A percentile compares a stretch with the other conserved stretches of the same genome.
Conservation (phyloP, 2,797 vertebrate genomes). For the Buphagus erythrorhynchus region DNA sequence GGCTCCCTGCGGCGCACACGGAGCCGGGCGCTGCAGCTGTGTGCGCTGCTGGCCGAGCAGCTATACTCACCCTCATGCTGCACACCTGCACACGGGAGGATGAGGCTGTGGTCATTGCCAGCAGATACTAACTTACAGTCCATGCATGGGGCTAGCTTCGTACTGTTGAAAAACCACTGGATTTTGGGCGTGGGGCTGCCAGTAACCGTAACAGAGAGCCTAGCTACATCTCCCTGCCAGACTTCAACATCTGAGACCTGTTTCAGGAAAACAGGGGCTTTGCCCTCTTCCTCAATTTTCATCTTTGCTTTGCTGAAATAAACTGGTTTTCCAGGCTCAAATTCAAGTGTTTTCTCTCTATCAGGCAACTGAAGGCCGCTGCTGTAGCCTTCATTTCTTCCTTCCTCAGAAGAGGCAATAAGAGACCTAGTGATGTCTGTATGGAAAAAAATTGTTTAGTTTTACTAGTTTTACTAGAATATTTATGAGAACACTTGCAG, state of each 20-base stretch:
- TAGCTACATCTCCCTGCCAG: constrained; percentile 82
- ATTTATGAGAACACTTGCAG: background rate
- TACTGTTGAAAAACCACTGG: constrained; percentile 89
- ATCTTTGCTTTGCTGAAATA: constrained; percentile 83
- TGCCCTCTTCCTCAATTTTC: constrained; percentile 78
- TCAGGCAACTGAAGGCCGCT: constrained; percentile 83
- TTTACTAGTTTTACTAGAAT: constrained; percentile 67
- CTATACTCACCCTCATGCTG: constrained; percentile 89
- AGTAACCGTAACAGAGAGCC: constrained; percentile 83
- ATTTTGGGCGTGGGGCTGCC: constrained; percentile 88
- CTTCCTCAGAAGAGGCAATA: constrained; percentile 86
- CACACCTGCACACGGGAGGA: constrained; percentile 81
- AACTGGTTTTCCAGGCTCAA: constrained; percentile 87
- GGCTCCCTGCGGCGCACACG: fast-evolving
- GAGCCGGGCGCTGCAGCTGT: constrained; percentile 84
- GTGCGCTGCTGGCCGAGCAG: constrained; percentile 85
- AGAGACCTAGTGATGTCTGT: constrained; percentile 90
- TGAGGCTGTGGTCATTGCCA: constrained; percentile 84
- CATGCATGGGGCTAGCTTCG: constrained; percentile 76
- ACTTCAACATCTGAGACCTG: constrained; percentile 79
- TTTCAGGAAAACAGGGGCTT: constrained; percentile 84
- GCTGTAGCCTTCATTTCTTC: constrained; percentile 86
- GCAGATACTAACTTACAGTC: constrained; percentile 85
- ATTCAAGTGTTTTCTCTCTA: constrained; percentile 92
- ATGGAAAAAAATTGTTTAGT: constrained; percentile 75